Evolutionary conservation across 1,140 invertebrate genomes (phyloP).

Genomic region (Cotesia glomerata): DNA sequence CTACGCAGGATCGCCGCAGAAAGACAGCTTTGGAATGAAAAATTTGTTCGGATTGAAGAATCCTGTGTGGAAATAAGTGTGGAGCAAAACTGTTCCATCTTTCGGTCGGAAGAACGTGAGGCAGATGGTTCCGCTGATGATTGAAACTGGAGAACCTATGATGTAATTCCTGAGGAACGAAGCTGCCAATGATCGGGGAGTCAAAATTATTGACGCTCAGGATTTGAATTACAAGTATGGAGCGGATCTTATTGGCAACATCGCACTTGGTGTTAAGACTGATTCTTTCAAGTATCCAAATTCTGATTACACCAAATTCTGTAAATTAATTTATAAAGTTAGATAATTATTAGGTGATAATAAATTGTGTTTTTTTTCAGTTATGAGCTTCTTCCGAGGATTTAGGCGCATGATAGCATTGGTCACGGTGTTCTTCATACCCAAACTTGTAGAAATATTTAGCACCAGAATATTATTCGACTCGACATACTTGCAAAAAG

Average conservation of each 20-base stretch:
- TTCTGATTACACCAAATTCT: slow-evolving; percentile 48
- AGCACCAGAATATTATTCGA: background rate
- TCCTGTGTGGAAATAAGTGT: slow-evolving; percentile 42
- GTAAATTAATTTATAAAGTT: slow-evolving; percentile 30
- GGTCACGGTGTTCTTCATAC: slow-evolving; percentile 22
- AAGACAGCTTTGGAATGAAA: slow-evolving; percentile 39
- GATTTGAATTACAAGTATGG: slow-evolving; percentile 55
- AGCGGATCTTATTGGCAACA: slow-evolving; percentile 63
- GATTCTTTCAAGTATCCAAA: slow-evolving; percentile 55
- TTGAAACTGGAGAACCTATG: slow-evolving; percentile 44
- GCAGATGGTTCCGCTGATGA: slow-evolving; percentile 58
- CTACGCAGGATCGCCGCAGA: slow-evolving; percentile 17
- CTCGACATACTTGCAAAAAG: slow-evolving; percentile 26
- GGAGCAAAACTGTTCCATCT: slow-evolving; percentile 58
- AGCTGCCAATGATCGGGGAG: background rate
- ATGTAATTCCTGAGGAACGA: slow-evolving; percentile 35
- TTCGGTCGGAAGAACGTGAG: slow-evolving; percentile 64
- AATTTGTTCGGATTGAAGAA: slow-evolving; percentile 47
- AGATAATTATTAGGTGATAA: background rate
- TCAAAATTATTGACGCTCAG: slow-evolving; percentile 38
- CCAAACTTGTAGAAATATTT: slow-evolving; percentile 13
- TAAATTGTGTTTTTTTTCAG: background rate
- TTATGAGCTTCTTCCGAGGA: slow-evolving; percentile 19
- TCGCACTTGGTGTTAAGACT: slow-evolving; percentile 62
- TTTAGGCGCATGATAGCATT: slow-evolving; percentile 21